phyloP scores from a whole-genome alignment of 2,797 vertebrate species.

The Tangara arthus region DNA sequence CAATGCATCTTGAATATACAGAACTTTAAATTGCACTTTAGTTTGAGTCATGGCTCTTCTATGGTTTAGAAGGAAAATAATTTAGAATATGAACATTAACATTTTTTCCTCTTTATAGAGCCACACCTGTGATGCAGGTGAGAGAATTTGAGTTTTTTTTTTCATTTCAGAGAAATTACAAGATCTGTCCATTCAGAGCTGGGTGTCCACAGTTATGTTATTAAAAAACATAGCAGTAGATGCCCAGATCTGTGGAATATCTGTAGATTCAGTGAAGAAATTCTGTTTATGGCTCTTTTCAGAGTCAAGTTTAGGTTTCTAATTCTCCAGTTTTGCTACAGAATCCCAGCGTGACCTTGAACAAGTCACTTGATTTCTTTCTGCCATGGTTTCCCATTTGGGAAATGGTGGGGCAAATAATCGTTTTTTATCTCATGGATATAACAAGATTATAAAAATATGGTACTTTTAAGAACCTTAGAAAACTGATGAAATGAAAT shows the following conservation, averaged over 20 bases:
- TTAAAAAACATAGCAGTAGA: not conserved
- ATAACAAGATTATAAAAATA: slow-evolving; percentile 61
- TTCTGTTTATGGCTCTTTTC: not conserved
- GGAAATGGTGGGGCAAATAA: slow-evolving; percentile 45
- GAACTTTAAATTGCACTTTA: not conserved
- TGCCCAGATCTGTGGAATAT: not conserved
- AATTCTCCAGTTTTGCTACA: not conserved
- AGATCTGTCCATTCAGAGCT: not conserved
- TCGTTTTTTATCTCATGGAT: slow-evolving; percentile 35
- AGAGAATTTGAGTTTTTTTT: not conserved
- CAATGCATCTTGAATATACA: accelerated
- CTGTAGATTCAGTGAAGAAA: not conserved
- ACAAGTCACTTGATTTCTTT: slow-evolving; percentile 37
- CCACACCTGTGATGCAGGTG: not conserved
- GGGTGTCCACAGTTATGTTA: not conserved
- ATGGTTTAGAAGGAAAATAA: not conserved
- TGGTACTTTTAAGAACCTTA: slow-evolving; percentile 52
- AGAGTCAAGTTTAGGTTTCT: not conserved
- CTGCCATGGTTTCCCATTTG: slow-evolving; percentile 15
- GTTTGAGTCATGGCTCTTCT: not conserved
- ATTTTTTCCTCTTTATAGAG: not conserved
- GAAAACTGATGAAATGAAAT: slow-evolving; percentile 54
- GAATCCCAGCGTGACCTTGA: not conserved
- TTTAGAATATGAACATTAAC: not conserved
- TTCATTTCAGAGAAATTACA: not conserved